Evolutionary conservation across 2,113 vertebrate genomes (phyloP).

Genomic region (Lasiurus borealis): DNA sequence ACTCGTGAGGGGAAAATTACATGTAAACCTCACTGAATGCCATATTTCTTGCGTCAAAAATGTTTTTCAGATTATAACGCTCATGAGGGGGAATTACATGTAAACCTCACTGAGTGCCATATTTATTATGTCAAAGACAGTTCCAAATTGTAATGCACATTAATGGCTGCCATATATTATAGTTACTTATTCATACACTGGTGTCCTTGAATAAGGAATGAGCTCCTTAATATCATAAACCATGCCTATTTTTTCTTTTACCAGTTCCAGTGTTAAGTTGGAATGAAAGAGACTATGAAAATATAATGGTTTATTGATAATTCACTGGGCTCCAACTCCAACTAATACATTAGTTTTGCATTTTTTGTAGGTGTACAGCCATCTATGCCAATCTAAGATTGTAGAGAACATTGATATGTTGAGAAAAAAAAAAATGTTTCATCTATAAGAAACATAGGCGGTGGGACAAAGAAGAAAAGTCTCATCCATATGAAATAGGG

Average conservation of each 20-base stretch:
- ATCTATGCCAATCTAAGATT: not conserved
- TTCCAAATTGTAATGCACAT: conserved; percentile 47
- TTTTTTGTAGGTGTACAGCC: not conserved
- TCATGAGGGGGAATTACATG: conserved; percentile 31
- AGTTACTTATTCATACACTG: conserved; percentile 35
- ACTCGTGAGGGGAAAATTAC: conserved; percentile 23
- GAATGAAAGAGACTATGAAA: conserved; percentile 47
- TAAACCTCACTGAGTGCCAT: conserved; percentile 6
- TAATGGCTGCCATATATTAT: not conserved
- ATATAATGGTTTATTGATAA: not conserved
- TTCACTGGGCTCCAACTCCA: not conserved
- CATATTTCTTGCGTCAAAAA: conserved; percentile 50
- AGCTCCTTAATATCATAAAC: not conserved
- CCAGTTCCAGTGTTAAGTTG: not conserved
- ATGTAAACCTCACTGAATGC: not conserved
- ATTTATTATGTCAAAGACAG: conserved; percentile 56
- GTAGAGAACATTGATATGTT: not conserved
- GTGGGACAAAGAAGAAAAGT: not conserved
- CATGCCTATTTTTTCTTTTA: not conserved
- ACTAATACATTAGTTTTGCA: not conserved
- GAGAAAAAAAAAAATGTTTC: not conserved
- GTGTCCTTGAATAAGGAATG: not conserved
- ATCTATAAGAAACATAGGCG: not conserved
- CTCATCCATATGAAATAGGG: not conserved
- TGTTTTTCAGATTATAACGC: conserved; percentile 10